A percentile compares a stretch with the other conserved stretches of the same genome.
phyloP scores from a whole-genome alignment of 2,113 vertebrate genomes.

The Sceloporus undulatus region DNA sequence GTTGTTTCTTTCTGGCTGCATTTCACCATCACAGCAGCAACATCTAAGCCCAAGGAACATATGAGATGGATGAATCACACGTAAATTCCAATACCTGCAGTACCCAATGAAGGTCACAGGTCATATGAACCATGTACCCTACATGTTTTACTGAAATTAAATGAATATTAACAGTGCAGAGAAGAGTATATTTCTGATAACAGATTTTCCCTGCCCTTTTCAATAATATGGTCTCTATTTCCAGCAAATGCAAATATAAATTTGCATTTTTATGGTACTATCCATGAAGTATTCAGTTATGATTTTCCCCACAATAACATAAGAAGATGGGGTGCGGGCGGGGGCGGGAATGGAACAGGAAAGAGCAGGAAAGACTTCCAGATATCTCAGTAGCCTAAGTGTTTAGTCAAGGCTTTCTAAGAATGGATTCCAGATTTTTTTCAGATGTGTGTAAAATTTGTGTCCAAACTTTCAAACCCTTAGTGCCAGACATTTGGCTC shows the following conservation, averaged over 20 bases:
- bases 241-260: neutral
- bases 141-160: neutral
- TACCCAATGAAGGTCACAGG: neutral
- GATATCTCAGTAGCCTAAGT: neutral
- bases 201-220: neutral
- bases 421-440: neutral
- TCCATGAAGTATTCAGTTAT: no score
- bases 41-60: neutral
- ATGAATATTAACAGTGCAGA: neutral
- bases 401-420: conserved; percentile 13
- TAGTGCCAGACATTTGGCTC: neutral
- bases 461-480: neutral
- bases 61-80: neutral
- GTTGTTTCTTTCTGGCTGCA: neutral
- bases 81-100: neutral
- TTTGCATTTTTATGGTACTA: no score
- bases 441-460: neutral
- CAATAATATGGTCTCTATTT: neutral
- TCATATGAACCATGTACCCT: neutral
- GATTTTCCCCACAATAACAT: no score
- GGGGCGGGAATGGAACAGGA: no score
- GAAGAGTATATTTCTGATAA: neutral
- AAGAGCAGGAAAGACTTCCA: neutral
- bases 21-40: neutral
- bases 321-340: no score